Evolutionary conservation across 2,113 vertebrate species (phyloP), one percentile per base, ranked within the genome.

Genomic region (Thalassarche chlororhynchos): DNA sequence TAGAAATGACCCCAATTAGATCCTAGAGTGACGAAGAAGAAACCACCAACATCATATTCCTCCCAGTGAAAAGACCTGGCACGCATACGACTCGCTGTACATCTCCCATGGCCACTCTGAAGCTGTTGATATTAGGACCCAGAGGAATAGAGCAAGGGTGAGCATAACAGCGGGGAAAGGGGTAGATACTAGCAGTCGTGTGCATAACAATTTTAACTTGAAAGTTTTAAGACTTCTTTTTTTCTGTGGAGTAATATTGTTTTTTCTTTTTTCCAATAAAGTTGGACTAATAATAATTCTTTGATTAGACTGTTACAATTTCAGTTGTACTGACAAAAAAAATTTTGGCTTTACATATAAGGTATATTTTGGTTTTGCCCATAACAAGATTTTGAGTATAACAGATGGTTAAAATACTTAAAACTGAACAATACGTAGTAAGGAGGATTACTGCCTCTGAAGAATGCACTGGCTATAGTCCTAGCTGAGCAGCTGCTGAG

Each of bases 81-180:
- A 34, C 6, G 12, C 5, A 5, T 47, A 24, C 0, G 3, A 21
- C 26, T 62, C 0, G 0, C 16, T n/a, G 16, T 52, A n/a, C 54
- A 17, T 31, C 61, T 47, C 52, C 14, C 54, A 7, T 9, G 46
- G 19, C 25, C 25, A 8, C 31, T 6, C 25, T 31, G 29, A 54
- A 49, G 60, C 34, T 1, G 1, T 23, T 47, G 70, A 31, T 14
- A 6, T 44, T 29, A 51, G 54, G 14, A 58, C 23, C 4, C 28
- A 76, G 29, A 69, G 31, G 21, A 75, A 32, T 23, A 60, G 23
- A 68, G 18, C 24, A 52, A 38, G 18, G 20, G 10, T 52, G 15
- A 68, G 21, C 26, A 4, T 52, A 68, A 9, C 8, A 44, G 12
- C 28, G 52, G 21, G n/a, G 31, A 60, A 52, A 42, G 11, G 25